Base-by-base conservation (phyloP, 2,797 vertebrate genomes). In the Paguma larvata region DNA sequence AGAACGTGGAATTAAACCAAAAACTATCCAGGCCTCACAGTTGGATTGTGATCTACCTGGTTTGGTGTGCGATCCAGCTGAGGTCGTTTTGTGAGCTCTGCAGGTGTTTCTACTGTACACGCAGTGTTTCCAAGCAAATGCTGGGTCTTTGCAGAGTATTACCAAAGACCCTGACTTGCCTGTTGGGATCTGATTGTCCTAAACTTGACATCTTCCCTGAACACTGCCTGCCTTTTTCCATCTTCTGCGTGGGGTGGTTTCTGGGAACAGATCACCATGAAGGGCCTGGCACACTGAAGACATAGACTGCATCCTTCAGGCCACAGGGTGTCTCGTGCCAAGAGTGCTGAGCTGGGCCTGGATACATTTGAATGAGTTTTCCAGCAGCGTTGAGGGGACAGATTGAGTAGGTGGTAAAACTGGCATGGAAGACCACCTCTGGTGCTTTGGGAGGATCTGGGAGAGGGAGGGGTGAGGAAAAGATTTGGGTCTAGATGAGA, bases 231-330 rank as follows among this genome's bases (percentile, higher is more conserved):
- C 48, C 34, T 11, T 18, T n/a, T 15, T 10, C 27, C 15, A 18
- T 27, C 2, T 1, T 44, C 41, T 83, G 41, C 53, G n/a, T n/a
- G n/a, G 65, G 34, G 3, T 30, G 14, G 46, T 32, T 30, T 51
- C 84, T 65, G 30, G 87, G n/a, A 30, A 89, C 19, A n/a, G 14
- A 16, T 53, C 21, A 16, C 5, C 21, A 16, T 5, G 1, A 30
- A 82, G 67, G 38, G 13, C n/a, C 21, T 46, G 21, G 32, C 65
- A 16, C 16, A 15, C 75, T 85, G 48, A 48, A 62, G 51, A 32
- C 0, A 0, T 16, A 9, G 44, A 25, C 8, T 41, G 3, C 1
- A 11, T 44, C 6, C 18, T 48, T 0, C 25, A 72, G 56, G 53
- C 65, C 63, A 11, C 8, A 15, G 56, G 56, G 16, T 38, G 25